Conservation (phyloP, 2,797 vertebrate species). For the Pipistrellus kuhlii region DNA sequence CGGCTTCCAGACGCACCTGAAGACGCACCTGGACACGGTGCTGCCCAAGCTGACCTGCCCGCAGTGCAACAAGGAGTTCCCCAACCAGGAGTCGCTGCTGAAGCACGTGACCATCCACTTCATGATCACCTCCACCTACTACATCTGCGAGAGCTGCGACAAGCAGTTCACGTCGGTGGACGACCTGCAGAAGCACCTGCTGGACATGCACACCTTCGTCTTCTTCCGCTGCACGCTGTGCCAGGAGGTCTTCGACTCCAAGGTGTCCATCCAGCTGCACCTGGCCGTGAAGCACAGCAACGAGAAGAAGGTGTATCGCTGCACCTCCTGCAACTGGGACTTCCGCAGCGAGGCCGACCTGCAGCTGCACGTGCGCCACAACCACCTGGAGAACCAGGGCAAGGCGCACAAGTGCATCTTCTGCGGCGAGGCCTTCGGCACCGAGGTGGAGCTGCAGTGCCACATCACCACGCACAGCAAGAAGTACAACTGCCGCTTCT, state of each 20-base stretch:
- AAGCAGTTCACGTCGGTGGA: conserved; percentile 99
- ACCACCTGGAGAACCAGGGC: conserved; percentile 97
- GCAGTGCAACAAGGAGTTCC: conserved; percentile 99
- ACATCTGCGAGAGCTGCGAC: conserved; percentile 99
- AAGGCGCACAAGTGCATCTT: conserved; percentile 98
- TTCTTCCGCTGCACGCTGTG: conserved; percentile 99
- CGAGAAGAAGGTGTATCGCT: conserved; percentile 97
- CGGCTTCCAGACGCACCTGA: conserved; percentile 98
- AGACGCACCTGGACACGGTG: conserved; percentile 96
- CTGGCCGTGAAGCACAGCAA: conserved; percentile 99
- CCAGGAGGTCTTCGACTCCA: conserved; percentile 98
- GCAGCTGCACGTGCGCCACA: conserved; percentile 97
- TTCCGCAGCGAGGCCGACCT: conserved; percentile 97
- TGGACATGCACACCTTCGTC: conserved; percentile 99
- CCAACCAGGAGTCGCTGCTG: conserved; percentile 96
- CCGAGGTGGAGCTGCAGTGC: conserved; percentile 98
- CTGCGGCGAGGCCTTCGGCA: conserved; percentile 97
- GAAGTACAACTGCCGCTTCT: conserved; percentile 99
- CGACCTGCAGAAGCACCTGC: conserved; percentile 97
- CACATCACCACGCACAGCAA: conserved; percentile 99
- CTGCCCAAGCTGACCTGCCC: conserved; percentile 96
- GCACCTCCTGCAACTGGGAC: conserved; percentile 99
- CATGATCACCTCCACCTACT: conserved; percentile 97
- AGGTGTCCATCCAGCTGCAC: conserved; percentile 98
- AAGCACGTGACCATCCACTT: conserved; percentile 98